phyloP scores from a whole-genome alignment of 2,797 vertebrate genomes.

The Tolypeutes matacus region DNA sequence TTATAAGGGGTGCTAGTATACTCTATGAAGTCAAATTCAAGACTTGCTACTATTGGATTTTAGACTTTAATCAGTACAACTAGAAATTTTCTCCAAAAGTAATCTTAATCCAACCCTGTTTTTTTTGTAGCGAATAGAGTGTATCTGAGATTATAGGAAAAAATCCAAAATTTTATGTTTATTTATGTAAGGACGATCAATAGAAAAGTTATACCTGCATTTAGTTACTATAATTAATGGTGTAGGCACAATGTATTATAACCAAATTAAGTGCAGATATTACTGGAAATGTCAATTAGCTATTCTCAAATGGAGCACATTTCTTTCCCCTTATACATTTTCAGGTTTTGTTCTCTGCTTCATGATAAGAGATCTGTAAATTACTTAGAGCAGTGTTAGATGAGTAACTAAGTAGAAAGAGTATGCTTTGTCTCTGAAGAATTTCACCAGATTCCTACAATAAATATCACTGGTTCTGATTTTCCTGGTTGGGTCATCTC shows the following conservation, averaged over 20 bases:
- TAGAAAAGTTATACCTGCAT: background rate
- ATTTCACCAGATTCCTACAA: background rate
- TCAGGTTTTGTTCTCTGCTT: conserved; percentile 44
- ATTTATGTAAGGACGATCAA: conserved; percentile 46
- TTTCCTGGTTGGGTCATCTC: background rate
- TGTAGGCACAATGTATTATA: background rate
- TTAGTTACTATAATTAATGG: conserved; percentile 51
- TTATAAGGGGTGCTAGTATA: background rate
- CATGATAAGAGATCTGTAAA: conserved; percentile 5
- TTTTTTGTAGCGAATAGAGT: background rate
- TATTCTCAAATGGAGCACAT: conserved; percentile 53
- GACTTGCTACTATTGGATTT: background rate
- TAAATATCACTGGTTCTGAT: background rate
- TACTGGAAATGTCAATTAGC: conserved; percentile 69
- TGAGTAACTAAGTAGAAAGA: background rate
- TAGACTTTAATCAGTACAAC: background rate
- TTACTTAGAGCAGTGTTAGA: conserved; percentile 43
- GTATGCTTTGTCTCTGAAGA: background rate
- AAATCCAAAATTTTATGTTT: background rate
- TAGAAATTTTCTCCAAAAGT: conserved; percentile 10
- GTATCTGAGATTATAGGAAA: background rate
- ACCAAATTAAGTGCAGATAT: conserved; percentile 67
- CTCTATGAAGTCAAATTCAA: conserved; percentile 5
- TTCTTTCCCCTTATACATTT: conserved; percentile 42
- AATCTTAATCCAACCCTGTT: background rate